Evolutionary conservation across 2,113 vertebrate species (phyloP).

Genomic region (Grallaria varia): DNA sequence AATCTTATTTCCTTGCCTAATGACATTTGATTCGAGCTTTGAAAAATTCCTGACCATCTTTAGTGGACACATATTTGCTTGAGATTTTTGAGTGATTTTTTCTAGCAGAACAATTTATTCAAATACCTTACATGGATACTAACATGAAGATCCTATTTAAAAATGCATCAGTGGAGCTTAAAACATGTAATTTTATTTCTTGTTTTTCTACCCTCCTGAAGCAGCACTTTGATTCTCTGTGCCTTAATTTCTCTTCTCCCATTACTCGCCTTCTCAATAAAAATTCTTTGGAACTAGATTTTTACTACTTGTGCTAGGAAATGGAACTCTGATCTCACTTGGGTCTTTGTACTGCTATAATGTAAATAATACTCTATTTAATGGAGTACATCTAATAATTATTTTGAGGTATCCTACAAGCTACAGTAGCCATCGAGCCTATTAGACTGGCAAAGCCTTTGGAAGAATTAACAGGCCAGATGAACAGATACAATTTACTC

Average conservation of each 20-base stretch:
- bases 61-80: not conserved
- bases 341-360: not conserved
- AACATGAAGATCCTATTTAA: not conserved
- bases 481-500: not conserved
- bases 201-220: not conserved
- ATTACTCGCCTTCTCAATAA: not conserved
- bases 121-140: not conserved
- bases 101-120: not conserved
- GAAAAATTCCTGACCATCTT: not conserved
- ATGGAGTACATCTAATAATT: not conserved
- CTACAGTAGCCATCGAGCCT: not conserved
- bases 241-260: not conserved
- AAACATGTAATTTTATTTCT: not conserved
- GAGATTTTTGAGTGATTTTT: not conserved
- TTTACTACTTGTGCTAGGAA: not conserved
- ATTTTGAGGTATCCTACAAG: not conserved
- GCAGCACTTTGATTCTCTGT: not conserved
- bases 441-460: not conserved
- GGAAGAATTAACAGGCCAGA: slow-evolving; percentile 43
- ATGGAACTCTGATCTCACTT: not conserved
- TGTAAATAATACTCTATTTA: not conserved
- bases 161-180: not conserved
- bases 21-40: not conserved
- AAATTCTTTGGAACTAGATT: not conserved
- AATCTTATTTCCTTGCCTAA: not conserved